Percentiles rank a stretch among this genome's conserved stretches.
Evolutionary conservation across 2,113 vertebrate species (phyloP).

Genomic region (Sitta europaea): DNA sequence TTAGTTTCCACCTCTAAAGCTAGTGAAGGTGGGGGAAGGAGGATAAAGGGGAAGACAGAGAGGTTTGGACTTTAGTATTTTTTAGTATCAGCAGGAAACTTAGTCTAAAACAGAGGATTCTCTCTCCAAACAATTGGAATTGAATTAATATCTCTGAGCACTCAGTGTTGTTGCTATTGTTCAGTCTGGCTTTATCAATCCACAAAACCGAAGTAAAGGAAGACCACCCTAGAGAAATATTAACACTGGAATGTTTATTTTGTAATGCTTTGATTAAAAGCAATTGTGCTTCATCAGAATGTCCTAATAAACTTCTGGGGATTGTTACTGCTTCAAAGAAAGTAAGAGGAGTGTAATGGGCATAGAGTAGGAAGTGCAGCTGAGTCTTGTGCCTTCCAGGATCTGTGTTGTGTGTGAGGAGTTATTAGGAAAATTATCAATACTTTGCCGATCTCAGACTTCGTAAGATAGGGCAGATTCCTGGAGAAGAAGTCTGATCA

Average conservation of each 20-base stretch:
- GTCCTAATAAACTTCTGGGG: slow-evolving; percentile 55
- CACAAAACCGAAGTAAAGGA: background rate
- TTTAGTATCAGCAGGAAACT: background rate
- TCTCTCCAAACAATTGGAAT: background rate
- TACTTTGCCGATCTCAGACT: background rate
- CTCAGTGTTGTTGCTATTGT: background rate
- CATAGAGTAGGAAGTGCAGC: background rate
- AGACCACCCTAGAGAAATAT: slow-evolving; percentile 42
- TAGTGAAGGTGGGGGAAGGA: background rate
- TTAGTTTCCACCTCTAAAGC: background rate
- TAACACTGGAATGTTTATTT: slow-evolving; percentile 49
- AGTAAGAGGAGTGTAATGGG: background rate
- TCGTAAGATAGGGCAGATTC: background rate
- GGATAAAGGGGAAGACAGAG: accelerated
- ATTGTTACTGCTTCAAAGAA: slow-evolving; percentile 59
- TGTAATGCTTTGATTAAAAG: slow-evolving; percentile 5
- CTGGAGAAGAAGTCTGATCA: background rate
- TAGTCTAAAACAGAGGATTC: background rate
- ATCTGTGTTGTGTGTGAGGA: background rate
- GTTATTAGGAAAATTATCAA: background rate
- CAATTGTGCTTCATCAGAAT: slow-evolving; percentile 26
- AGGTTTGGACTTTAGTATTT: background rate
- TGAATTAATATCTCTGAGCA: background rate
- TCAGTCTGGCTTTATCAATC: background rate
- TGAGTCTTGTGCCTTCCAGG: background rate